Evolutionary conservation across 2,888 invertebrate species (phyloP).

Genomic region (Andrena haemorrhoa): DNA sequence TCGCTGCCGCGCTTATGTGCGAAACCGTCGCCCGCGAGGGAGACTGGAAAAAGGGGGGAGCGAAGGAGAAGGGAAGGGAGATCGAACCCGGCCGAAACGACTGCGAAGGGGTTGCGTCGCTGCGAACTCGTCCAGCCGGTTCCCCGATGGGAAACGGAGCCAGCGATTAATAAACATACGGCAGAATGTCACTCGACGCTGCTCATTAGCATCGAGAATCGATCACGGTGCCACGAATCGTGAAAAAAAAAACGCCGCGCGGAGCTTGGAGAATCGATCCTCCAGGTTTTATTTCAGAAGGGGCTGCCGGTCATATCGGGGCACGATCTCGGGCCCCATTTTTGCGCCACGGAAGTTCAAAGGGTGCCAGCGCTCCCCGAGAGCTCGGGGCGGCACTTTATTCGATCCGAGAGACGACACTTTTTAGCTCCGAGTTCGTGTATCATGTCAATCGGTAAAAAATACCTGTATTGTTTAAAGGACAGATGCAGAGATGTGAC

Average conservation of each 20-base stretch:
- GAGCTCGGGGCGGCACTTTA: neutral
- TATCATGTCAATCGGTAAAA: too few species aligned
- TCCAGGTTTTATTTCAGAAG: slow-evolving; percentile 17
- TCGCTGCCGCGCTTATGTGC: slow-evolving; percentile 13
- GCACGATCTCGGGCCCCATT: slow-evolving; percentile 24
- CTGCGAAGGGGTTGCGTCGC: slow-evolving; percentile 51
- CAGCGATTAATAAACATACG: slow-evolving; percentile 73
- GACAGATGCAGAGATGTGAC: too few species aligned
- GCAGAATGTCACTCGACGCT: slow-evolving; percentile 70
- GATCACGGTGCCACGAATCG: slow-evolving; percentile 48
- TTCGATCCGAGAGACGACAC: neutral
- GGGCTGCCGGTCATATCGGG: slow-evolving; percentile 1
- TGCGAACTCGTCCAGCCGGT: slow-evolving; percentile 65
- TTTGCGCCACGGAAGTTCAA: slow-evolving; percentile 4
- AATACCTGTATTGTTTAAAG: too few species aligned
- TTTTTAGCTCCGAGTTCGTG: too few species aligned
- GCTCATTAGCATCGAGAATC: slow-evolving; percentile 70
- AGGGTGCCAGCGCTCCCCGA: slow-evolving; percentile 9
- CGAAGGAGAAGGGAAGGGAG: slow-evolving; percentile 3
- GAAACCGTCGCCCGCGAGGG: neutral
- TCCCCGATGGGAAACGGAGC: slow-evolving; percentile 61
- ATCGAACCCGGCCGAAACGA: slow-evolving; percentile 41
- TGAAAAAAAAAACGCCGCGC: slow-evolving; percentile 7
- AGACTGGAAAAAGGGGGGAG: neutral
- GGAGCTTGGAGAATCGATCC: slow-evolving; percentile 40